Evolutionary conservation across 1,140 invertebrate genomes (phyloP).

Genomic region (Zaprionus ornatus): DNA sequence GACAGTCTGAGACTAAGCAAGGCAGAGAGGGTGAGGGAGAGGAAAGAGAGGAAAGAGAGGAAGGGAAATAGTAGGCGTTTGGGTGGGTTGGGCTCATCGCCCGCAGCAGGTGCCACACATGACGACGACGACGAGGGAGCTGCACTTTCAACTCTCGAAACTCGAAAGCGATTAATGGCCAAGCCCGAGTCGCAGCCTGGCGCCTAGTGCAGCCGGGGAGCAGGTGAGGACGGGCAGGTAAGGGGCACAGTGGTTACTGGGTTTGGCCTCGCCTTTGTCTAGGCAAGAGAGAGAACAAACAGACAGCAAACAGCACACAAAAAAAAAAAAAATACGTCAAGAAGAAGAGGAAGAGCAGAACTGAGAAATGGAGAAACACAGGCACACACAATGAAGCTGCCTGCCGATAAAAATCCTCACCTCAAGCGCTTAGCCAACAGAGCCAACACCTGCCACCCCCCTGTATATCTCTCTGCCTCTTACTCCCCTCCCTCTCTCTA

Average conservation of each 20-base stretch:
- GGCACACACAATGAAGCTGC: conserved; percentile 57
- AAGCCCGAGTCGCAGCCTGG: conserved; percentile 29
- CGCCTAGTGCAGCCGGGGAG: conserved; percentile 3
- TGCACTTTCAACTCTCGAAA: conserved; percentile 28
- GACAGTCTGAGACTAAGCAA: conserved; percentile 6
- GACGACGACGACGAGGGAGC: conserved; percentile 7
- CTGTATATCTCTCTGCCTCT: background rate
- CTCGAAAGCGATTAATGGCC: conserved; percentile 36
- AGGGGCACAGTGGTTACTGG: too few species aligned
- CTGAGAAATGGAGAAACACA: background rate
- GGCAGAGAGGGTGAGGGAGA: background rate
- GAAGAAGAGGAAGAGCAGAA: background rate
- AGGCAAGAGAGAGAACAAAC: conserved; percentile 25
- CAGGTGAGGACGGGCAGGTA: background rate
- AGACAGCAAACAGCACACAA: background rate
- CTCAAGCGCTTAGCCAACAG: conserved; percentile 33
- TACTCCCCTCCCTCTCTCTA: background rate
- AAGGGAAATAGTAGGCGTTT: background rate
- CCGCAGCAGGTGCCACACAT: conserved; percentile 61
- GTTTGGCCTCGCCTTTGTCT: conserved; percentile 38
- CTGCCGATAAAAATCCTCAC: conserved; percentile 70
- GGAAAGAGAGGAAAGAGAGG: background rate
- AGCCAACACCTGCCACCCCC: conserved; percentile 18
- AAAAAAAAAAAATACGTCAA: too few species aligned
- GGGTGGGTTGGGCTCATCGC: conserved; percentile 33